Evolutionary conservation across 2,888 invertebrate species (phyloP).

Genomic region (Calameuta idolon): DNA sequence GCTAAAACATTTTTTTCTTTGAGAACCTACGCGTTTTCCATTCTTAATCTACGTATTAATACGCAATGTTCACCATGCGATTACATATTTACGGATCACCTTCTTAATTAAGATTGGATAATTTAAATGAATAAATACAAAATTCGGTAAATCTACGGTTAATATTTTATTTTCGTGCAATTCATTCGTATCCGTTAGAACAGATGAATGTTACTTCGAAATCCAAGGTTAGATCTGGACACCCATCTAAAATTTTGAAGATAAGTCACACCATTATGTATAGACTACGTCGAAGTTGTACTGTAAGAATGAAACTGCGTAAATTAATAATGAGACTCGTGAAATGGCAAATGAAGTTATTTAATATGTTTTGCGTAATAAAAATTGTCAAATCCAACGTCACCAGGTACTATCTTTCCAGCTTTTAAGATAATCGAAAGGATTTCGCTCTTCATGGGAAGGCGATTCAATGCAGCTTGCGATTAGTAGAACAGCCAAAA

Average conservation of each 20-base stretch:
- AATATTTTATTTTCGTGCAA: neutral
- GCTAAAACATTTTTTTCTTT: neutral
- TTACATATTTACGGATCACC: neutral
- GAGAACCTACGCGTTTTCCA: neutral
- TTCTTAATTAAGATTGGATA: neutral
- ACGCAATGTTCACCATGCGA: neutral
- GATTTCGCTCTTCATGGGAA: neutral
- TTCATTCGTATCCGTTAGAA: neutral
- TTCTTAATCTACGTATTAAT: neutral
- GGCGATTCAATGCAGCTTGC: neutral
- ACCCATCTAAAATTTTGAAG: neutral
- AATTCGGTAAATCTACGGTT: neutral
- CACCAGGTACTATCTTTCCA: neutral
- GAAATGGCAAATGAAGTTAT: neutral
- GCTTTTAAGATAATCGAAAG: neutral
- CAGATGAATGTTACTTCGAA: neutral
- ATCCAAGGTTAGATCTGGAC: neutral
- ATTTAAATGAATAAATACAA: neutral
- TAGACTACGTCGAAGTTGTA: constrained; percentile 7
- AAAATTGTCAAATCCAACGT: neutral
- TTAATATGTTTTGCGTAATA: neutral
- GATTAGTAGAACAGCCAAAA: neutral
- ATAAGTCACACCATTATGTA: neutral
- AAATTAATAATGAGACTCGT: constrained; percentile 5
- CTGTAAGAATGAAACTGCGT: constrained; percentile 17